These are phyloP conservation scores for Chrysina gloriosa DNA, from an alignment of 2,888 invertebrate genomes.

Conservation along the genomic window DNA sequence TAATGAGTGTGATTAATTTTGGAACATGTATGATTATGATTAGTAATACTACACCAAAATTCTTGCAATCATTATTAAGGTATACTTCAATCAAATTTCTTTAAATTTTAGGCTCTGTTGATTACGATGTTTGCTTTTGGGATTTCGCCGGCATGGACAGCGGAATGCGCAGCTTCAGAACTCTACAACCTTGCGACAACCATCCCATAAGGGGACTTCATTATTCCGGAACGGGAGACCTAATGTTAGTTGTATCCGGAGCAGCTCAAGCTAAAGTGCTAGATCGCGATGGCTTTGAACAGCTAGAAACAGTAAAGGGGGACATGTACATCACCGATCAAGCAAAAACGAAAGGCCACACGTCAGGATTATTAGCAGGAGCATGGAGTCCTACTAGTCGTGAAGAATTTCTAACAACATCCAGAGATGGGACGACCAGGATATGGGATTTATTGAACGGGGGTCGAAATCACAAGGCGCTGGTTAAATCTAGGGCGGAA, in stretches of 20 bases:
- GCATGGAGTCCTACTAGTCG: slow-evolving; percentile 93
- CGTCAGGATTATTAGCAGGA: slow-evolving; percentile 88
- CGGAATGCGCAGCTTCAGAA: slow-evolving; percentile 89
- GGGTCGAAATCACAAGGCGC: slow-evolving; percentile 80
- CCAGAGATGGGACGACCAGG: slow-evolving; percentile 92
- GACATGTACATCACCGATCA: slow-evolving; percentile 90
- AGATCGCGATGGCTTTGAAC: slow-evolving; percentile 94
- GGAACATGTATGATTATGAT: too few relatives aligned
- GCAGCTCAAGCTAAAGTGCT: slow-evolving; percentile 93
- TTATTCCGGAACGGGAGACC: slow-evolving; percentile 95
- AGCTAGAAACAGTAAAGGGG: slow-evolving; percentile 90
- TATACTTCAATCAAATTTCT: background rate
- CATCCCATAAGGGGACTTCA: slow-evolving; percentile 92
- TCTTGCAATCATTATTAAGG: too few relatives aligned
- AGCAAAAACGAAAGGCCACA: slow-evolving; percentile 92
- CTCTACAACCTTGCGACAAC: slow-evolving; percentile 94
- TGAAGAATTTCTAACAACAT: slow-evolving; percentile 94
- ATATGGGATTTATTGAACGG: slow-evolving; percentile 86
- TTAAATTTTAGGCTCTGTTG: slow-evolving; percentile 82
- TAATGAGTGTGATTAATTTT: too few relatives aligned
- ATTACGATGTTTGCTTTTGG: slow-evolving; percentile 97
- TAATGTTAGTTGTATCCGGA: slow-evolving; percentile 91
- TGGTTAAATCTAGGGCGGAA: slow-evolving; percentile 88
- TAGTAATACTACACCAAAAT: too few relatives aligned
- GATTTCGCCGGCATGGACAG: slow-evolving; percentile 99